Conservation (phyloP, 2,797 vertebrate species). For the Danio tinwini region DNA sequence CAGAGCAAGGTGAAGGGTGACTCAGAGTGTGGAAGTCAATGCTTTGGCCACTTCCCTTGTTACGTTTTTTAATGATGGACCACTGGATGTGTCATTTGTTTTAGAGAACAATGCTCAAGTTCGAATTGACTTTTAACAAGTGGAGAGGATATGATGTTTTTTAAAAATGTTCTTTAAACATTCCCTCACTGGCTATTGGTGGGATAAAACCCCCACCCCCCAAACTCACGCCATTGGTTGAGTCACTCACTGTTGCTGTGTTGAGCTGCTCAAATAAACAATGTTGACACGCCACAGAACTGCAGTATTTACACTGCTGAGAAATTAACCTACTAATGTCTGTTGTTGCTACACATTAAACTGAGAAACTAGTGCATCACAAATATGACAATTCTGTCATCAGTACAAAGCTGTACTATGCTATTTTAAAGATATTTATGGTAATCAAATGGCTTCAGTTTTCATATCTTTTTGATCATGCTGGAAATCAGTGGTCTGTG, state of each 20-base stretch:
- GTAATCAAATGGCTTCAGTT: too few species aligned
- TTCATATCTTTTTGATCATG: too few species aligned
- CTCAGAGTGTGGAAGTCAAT: constrained; percentile 36
- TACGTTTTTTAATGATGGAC: neutral
- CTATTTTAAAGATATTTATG: too few species aligned
- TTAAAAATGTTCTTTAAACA: neutral
- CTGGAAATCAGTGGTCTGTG: too few species aligned
- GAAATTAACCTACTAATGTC: neutral
- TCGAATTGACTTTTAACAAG: neutral
- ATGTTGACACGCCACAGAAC: neutral
- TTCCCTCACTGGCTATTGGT: neutral
- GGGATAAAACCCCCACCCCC: neutral
- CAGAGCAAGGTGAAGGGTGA: constrained; percentile 30
- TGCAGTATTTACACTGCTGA: constrained; percentile 1
- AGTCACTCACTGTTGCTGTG: constrained; percentile 26
- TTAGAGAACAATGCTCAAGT: constrained; percentile 19
- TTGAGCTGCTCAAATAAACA: neutral
- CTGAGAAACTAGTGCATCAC: neutral
- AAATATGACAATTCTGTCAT: neutral
- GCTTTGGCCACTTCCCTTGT: constrained; percentile 29
- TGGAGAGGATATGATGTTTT: neutral
- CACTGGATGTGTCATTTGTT: neutral
- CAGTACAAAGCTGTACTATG: neutral
- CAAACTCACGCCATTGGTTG: constrained; percentile 2
- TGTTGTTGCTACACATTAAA: neutral